These are phyloP conservation scores for Dicyrtoma fusca DNA, from an alignment of 2,888 invertebrate genomes.

Conservation along the genomic window DNA sequence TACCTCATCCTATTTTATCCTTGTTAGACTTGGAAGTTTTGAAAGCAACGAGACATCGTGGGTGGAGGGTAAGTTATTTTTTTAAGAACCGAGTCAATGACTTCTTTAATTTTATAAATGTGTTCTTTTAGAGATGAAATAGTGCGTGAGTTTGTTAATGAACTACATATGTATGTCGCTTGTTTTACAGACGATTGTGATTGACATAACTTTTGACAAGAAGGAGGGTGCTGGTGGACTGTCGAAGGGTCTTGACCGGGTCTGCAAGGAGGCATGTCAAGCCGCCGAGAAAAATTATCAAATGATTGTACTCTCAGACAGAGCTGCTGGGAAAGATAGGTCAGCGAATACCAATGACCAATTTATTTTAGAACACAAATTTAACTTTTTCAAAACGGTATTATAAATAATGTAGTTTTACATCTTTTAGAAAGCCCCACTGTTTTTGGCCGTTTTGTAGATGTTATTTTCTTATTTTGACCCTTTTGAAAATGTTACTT, in stretches of 20 bases:
- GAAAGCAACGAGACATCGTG: conserved; percentile 78
- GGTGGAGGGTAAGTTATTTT: conserved; percentile 71
- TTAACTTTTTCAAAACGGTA: background rate
- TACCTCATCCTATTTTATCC: conserved; percentile 92
- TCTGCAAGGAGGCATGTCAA: conserved; percentile 77
- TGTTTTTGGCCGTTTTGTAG: too few relatives aligned
- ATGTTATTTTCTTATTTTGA: too few relatives aligned
- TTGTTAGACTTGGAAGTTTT: conserved; percentile 86
- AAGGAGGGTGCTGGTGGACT: conserved; percentile 76
- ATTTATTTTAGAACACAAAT: too few relatives aligned
- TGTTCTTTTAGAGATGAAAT: too few relatives aligned
- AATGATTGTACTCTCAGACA: conserved; percentile 83
- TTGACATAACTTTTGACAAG: conserved; percentile 86
- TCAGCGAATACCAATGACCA: too few relatives aligned
- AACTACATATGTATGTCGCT: too few relatives aligned
- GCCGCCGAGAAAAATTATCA: conserved; percentile 81
- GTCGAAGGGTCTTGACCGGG: conserved; percentile 74
- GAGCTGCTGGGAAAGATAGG: conserved; percentile 64
- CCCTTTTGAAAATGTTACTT: too few relatives aligned
- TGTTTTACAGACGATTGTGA: conserved; percentile 69
- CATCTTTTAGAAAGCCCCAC: too few relatives aligned
- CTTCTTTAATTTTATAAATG: background rate
- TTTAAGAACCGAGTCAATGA: conserved; percentile 1
- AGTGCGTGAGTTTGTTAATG: too few relatives aligned
- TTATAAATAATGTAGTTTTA: too few relatives aligned